These are phyloP conservation scores for Heloderma charlesbogerti DNA, from an alignment of 2,113 vertebrate species.

Conservation along the genomic window DNA sequence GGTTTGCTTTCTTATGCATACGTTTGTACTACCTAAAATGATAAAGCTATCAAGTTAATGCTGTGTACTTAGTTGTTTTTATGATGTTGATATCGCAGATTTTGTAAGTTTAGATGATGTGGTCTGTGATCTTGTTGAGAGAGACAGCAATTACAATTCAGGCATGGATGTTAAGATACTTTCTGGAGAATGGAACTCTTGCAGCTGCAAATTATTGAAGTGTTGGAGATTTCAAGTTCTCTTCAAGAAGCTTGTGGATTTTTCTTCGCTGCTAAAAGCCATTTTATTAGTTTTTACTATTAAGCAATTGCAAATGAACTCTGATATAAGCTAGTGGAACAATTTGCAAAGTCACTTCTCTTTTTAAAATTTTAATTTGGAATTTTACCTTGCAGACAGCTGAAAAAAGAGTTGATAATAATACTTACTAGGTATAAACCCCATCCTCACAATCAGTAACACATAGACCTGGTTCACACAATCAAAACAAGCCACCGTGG, in stretches of 20 bases:
- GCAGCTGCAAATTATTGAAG: neutral
- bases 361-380: neutral
- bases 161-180: neutral
- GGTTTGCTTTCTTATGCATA: neutral
- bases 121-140: constrained; percentile 8
- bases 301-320: neutral
- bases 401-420: neutral
- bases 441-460: neutral
- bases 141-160: neutral
- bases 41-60: neutral
- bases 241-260: neutral
- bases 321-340: neutral
- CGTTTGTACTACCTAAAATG: neutral
- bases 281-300: neutral
- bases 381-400: neutral
- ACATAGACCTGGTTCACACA: no score
- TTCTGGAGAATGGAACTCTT: neutral
- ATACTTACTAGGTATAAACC: neutral
- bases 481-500: no score
- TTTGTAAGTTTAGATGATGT: neutral
- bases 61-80: neutral
- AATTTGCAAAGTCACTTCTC: neutral
- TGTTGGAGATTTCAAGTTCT: neutral
- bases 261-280: neutral
- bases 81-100: neutral